A percentile compares a stretch with the other conserved stretches of the same genome.
Evolutionary conservation across 2,888 invertebrate species (phyloP).

Genomic region (Scaptomyza tumidula): DNA sequence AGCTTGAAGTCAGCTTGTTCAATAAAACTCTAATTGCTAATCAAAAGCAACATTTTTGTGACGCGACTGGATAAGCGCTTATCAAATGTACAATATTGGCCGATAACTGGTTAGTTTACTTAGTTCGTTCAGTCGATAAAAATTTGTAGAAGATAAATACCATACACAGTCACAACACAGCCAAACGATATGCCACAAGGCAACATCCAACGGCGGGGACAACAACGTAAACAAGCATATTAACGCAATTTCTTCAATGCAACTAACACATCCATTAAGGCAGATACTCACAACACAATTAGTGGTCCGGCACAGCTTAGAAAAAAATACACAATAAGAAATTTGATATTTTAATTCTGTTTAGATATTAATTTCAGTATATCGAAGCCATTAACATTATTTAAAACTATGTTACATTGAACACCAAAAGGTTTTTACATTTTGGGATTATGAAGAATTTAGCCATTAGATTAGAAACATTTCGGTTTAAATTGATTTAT

Average conservation of each 20-base stretch:
- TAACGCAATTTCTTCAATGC: conserved; percentile 66
- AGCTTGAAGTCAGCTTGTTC: conserved; percentile 65
- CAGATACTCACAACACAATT: conserved; percentile 53
- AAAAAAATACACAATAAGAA: conserved; percentile 13
- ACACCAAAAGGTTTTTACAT: too few species aligned
- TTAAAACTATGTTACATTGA: too few species aligned
- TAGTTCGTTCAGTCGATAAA: conserved; percentile 60
- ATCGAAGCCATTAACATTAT: too few species aligned
- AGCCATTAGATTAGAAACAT: too few species aligned
- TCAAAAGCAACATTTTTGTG: conserved; percentile 74
- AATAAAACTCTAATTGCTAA: conserved; percentile 76
- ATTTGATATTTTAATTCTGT: not conserved
- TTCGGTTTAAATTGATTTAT: too few species aligned
- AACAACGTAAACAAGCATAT: conserved; percentile 72
- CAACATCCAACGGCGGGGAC: conserved; percentile 38
- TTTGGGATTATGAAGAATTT: too few species aligned
- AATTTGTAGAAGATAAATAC: conserved; percentile 53
- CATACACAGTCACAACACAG: conserved; percentile 13
- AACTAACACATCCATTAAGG: conserved; percentile 21
- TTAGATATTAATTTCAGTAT: too few species aligned
- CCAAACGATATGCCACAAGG: conserved; percentile 47
- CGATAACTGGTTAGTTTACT: conserved; percentile 65
- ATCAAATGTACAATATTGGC: conserved; percentile 55
- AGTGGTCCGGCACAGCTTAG: conserved; percentile 33
- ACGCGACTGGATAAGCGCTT: conserved; percentile 75